Evolutionary conservation across 2,888 invertebrate species (phyloP).

Genomic region (Bhutanitis thaidina): DNA sequence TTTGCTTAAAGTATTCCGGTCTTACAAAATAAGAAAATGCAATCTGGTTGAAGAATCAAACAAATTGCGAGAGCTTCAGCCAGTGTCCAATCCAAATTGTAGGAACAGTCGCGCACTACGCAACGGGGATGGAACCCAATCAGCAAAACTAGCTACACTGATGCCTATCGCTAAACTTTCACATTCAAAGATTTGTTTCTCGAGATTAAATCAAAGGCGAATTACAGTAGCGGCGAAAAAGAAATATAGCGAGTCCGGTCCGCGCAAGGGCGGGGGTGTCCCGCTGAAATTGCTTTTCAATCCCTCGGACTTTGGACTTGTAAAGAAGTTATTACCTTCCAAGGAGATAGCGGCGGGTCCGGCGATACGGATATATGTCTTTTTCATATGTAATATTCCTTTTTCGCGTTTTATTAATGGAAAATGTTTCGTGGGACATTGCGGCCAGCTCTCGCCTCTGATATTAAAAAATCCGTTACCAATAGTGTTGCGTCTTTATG

Average conservation of each 20-base stretch:
- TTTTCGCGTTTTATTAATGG: conserved; percentile 81
- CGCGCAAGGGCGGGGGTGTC: conserved; percentile 74
- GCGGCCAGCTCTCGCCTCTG: conserved; percentile 65
- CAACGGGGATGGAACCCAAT: conserved; percentile 70
- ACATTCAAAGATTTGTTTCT: conserved; percentile 81
- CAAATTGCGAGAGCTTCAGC: conserved; percentile 65
- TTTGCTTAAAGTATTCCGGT: conserved; percentile 34
- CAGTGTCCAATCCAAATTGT: conserved; percentile 68
- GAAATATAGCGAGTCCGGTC: conserved; percentile 77
- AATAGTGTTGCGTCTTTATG: conserved; percentile 55
- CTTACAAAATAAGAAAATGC: conserved; percentile 65
- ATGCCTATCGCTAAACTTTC: conserved; percentile 78
- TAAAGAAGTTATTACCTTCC: conserved; percentile 82
- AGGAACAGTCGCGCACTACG: conserved; percentile 50
- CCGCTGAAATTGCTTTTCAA: conserved; percentile 81
- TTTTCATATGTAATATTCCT: conserved; percentile 81
- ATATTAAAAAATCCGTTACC: conserved; percentile 71
- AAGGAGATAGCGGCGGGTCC: conserved; percentile 78
- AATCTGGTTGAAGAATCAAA: conserved; percentile 71
- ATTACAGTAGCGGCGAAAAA: conserved; percentile 79
- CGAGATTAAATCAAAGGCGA: conserved; percentile 79
- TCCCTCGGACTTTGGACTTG: conserved; percentile 82
- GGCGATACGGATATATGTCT: conserved; percentile 80
- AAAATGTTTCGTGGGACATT: conserved; percentile 78
- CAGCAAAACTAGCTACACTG: conserved; percentile 73